Conservation (phyloP, 30 jellyfish, hydroid and myxozoan genomes). For the Turritopsis rubra region DNA sequence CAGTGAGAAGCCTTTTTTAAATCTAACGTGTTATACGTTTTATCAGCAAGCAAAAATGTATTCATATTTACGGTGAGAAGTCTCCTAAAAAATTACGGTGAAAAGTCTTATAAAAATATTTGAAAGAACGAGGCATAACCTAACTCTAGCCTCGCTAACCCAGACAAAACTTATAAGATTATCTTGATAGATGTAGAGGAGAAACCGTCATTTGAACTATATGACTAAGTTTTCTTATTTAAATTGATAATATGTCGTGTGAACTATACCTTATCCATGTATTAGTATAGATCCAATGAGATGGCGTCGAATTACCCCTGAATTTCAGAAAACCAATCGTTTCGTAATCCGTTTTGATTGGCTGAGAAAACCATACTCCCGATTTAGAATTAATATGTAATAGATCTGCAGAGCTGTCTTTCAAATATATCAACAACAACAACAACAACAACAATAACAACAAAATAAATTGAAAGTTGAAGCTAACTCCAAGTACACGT, state of each 20-base stretch:
- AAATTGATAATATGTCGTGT: no score
- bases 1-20: no score
- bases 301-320: neutral
- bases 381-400: neutral
- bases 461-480: neutral
- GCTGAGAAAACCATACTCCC: neutral
- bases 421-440: no score
- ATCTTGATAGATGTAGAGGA: neutral
- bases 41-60: no score
- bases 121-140: no score
- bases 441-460: neutral
- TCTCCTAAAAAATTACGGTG: no score
- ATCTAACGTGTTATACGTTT: no score
- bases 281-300: neutral
- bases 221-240: neutral
- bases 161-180: no score
- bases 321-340: neutral
- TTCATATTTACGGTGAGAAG: no score
- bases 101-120: no score
- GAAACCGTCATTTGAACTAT: neutral
- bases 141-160: no score
- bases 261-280: neutral
- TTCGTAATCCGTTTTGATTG: neutral
- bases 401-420: neutral
- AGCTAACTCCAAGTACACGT: neutral